Percentiles rank a stretch among this genome's conserved stretches.
Conservation (phyloP, 2,797 vertebrate species). For the Sphenodon punctatus region DNA sequence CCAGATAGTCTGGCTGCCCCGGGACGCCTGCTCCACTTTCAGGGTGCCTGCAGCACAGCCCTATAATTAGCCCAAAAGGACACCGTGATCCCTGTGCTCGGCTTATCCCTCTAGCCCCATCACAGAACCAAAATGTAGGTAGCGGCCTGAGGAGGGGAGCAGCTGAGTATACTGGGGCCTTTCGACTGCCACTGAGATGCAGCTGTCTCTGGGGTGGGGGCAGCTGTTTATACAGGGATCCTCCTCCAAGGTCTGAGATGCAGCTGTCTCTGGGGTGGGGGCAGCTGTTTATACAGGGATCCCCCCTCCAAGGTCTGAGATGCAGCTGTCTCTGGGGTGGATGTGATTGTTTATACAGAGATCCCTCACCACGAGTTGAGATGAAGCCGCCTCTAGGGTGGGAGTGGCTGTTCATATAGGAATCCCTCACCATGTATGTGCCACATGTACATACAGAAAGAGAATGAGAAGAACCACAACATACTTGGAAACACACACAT, state of each 20-base stretch:
- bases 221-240: too few relatives aligned
- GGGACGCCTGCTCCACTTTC: slow-evolving; percentile 73
- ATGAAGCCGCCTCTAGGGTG: too few relatives aligned
- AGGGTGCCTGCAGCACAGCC: slow-evolving; percentile 34
- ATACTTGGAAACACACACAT: too few relatives aligned
- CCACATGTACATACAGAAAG: background rate
- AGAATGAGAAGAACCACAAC: background rate
- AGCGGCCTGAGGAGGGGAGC: background rate
- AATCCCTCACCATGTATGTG: background rate
- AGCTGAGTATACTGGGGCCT: background rate
- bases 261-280: too few relatives aligned
- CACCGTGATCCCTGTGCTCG: slow-evolving; percentile 40
- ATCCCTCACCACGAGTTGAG: background rate
- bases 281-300: too few relatives aligned
- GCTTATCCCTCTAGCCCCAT: background rate
- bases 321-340: too few relatives aligned
- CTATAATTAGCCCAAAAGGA: slow-evolving; percentile 68
- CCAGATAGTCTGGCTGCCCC: slow-evolving; percentile 69
- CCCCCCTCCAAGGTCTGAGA: too few relatives aligned
- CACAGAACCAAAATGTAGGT: background rate
- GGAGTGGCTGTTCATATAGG: background rate
- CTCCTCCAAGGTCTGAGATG: too few relatives aligned
- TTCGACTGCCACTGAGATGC: background rate
- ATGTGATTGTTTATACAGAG: too few relatives aligned
- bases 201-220: too few relatives aligned